phyloP scores from a whole-genome alignment of 2,888 invertebrate genomes.

The Mactromeris polynyma region DNA sequence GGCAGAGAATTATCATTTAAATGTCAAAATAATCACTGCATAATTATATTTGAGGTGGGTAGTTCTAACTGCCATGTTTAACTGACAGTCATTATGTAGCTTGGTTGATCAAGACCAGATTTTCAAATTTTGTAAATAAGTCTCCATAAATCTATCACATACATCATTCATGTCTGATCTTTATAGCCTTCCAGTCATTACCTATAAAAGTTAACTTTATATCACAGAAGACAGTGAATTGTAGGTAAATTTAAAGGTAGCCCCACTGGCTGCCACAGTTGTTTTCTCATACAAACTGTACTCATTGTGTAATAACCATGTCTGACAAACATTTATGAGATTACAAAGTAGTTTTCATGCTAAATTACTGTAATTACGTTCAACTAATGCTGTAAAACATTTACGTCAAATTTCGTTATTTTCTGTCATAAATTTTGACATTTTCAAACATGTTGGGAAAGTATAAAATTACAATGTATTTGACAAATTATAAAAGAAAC shows the following conservation, averaged over 20 bases:
- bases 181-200: conserved; percentile 4
- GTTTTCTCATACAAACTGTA: neutral
- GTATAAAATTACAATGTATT: neutral
- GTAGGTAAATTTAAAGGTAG: neutral
- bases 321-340: neutral
- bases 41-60: neutral
- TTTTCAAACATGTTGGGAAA: neutral
- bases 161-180: conserved; percentile 10
- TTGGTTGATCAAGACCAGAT: neutral
- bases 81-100: neutral
- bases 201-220: neutral
- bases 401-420: conserved; percentile 13
- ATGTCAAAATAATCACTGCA: neutral
- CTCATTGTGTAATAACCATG: neutral
- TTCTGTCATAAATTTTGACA: conserved; percentile 17
- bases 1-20: neutral
- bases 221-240: neutral
- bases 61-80: conserved; percentile 2
- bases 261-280: neutral
- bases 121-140: conserved; percentile 14
- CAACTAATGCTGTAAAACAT: neutral
- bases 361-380: neutral
- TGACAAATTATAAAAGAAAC: neutral
- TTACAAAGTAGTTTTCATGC: neutral
- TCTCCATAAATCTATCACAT: conserved; percentile 27